Base-by-base conservation (phyloP, 2,797 vertebrate genomes). In the Microhierax caerulescens region DNA sequence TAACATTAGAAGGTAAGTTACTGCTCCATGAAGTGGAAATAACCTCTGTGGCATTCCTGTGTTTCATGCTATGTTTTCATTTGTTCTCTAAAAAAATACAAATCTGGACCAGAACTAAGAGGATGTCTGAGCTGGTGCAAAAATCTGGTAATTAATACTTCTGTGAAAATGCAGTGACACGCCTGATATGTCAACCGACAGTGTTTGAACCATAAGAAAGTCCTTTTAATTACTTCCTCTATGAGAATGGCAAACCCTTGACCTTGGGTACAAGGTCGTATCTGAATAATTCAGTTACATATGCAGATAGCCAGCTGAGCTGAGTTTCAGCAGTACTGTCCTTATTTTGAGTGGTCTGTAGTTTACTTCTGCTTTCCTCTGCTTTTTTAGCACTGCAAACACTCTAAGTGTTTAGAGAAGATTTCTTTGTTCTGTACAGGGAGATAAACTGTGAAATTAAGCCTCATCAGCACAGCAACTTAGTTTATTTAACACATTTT, bases 381-480 rank as follows among this genome's bases (percentile, higher is more conserved):
- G 48, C 37, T 86, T 59, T 94, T 93, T 92, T 67, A 83, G 53
- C 30, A 43, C 64, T 57, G 69, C 0, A 11, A 88, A 30, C 36
- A 28, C n/a, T 65, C 6, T 60, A 72, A 78, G 39, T 34, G 34
- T 89, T 94, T 85, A 91, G 59, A 87, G 56, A 74, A 23, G 28
- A 37, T 85, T 78, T 95, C 83, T 94, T 94, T 94, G 25, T 84
- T 86, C 88, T 60, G 25, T 77, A 76, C 13, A 50, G 77, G 45
- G 83, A 88, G 25, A 93, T 85, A 95, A 97, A 85, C 90, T 93
- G 90, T 76, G 91, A 94, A 97, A 96, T 89, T 88, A 88, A 93
- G 56, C 70, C 24, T 69, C 59, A 82, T 90, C 93, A 94, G 77
- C 61, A 81, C 32, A 85, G 39, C 56, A 95, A 92, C 65, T 88